Evolutionary conservation across 2,113 vertebrate species (phyloP).

Genomic region (Lophotis ruficrista): DNA sequence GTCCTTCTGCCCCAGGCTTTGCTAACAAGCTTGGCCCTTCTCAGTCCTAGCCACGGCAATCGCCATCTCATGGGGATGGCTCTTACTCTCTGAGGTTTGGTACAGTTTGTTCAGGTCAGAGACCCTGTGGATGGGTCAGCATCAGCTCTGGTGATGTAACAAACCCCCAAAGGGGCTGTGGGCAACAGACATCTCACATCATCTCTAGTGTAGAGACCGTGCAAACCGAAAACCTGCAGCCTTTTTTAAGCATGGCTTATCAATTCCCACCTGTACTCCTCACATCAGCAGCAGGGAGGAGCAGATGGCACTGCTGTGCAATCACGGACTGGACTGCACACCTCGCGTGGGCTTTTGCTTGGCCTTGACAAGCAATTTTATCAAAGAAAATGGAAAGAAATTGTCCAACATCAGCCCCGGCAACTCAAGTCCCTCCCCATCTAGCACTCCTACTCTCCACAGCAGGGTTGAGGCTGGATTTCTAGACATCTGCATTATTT

Average conservation of each 20-base stretch:
- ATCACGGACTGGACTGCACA: neutral
- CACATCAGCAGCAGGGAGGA: neutral
- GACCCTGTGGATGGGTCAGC: rapidly evolving
- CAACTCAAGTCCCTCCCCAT: neutral
- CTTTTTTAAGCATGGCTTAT: neutral
- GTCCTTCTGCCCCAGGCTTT: neutral
- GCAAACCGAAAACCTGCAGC: neutral
- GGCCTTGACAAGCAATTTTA: neutral
- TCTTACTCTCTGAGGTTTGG: neutral
- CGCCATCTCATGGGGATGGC: neutral
- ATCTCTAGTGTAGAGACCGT: rapidly evolving
- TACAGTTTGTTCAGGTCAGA: neutral
- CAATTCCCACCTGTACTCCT: neutral
- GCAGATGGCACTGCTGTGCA: neutral
- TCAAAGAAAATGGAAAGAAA: neutral
- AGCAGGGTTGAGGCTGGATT: neutral
- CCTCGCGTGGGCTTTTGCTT: rapidly evolving
- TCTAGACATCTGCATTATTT: neutral
- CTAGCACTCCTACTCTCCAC: rapidly evolving
- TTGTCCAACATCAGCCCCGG: neutral
- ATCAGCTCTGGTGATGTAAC: neutral
- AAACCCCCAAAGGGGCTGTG: neutral
- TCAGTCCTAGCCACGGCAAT: rapidly evolving
- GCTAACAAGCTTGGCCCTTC: neutral
- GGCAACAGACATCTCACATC: neutral